Evolutionary conservation across 1,140 invertebrate species (phyloP).

Genomic region (Cataglyphis hispanica): DNA sequence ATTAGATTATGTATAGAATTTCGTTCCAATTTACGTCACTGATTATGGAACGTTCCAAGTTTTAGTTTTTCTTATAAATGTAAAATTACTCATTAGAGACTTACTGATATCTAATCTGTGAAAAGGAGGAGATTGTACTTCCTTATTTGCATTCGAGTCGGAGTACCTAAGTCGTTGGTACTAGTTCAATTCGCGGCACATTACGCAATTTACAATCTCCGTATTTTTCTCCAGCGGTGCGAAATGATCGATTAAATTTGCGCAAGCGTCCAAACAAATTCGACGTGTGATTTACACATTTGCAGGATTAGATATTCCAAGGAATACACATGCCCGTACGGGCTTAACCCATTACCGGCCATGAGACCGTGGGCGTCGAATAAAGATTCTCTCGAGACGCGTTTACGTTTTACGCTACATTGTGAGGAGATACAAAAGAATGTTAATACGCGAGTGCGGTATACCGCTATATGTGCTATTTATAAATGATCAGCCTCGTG

Average conservation of each 20-base stretch:
- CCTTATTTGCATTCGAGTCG: not conserved
- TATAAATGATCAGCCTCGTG: conserved; percentile 48
- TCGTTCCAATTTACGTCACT: no score
- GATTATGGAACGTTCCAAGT: no score
- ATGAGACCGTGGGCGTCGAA: conserved; percentile 62
- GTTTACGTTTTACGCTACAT: conserved; percentile 51
- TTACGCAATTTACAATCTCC: conserved; percentile 35
- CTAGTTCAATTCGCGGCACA: not conserved
- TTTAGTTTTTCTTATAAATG: not conserved
- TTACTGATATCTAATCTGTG: not conserved
- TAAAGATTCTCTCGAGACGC: conserved; percentile 58
- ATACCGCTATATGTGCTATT: conserved; percentile 49
- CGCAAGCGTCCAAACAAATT: conserved; percentile 60
- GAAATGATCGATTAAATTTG: conserved; percentile 51
- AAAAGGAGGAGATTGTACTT: conserved; percentile 16
- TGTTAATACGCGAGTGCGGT: conserved; percentile 26
- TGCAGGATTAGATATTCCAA: conserved; percentile 57
- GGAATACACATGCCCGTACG: conserved; percentile 36
- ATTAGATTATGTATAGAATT: not conserved
- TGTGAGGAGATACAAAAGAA: conserved; percentile 52
- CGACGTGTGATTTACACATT: conserved; percentile 66
- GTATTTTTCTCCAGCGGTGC: conserved; percentile 32
- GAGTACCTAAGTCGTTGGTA: not conserved
- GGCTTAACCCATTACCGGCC: conserved; percentile 40
- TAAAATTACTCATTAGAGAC: not conserved